Conservation (phyloP, 2,888 invertebrate genomes). For the Ormyrus thymus region DNA sequence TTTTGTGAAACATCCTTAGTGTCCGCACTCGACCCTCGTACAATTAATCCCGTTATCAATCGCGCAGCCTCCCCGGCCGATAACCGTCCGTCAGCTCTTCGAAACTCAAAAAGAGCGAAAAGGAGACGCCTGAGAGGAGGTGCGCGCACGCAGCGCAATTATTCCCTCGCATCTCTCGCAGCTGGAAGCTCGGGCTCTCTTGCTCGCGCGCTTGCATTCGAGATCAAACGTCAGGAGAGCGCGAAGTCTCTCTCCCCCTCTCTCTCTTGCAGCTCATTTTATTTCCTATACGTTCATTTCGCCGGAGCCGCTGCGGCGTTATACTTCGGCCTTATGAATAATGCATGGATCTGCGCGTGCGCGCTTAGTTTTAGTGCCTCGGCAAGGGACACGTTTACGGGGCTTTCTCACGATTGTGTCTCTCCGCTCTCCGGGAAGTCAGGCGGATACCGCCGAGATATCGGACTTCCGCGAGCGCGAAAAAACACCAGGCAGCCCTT, state of each 20-base stretch:
- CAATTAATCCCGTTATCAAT: neutral
- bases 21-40: neutral
- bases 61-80: neutral
- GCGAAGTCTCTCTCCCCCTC: neutral
- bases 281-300: conserved; percentile 20
- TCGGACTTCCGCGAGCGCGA: conserved; percentile 16
- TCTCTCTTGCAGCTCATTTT: conserved; percentile 14
- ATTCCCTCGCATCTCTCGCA: conserved; percentile 25
- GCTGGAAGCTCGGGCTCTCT: neutral
- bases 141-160: conserved; percentile 4
- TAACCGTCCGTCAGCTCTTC: neutral
- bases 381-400: conserved; percentile 43
- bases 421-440: conserved; percentile 15
- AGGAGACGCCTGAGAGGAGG: neutral
- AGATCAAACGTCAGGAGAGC: conserved; percentile 24
- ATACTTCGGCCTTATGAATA: conserved; percentile 38
- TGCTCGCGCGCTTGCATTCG: too few relatives aligned
- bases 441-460: too few relatives aligned
- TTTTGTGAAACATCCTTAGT: too few relatives aligned
- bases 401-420: conserved; percentile 37
- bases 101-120: neutral
- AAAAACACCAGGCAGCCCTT: neutral
- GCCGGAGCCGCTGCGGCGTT: neutral
- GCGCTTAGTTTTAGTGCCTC: neutral
- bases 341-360: conserved; percentile 20